Evolutionary conservation across 2,888 invertebrate genomes (phyloP), one percentile per base, ranked within the genome.

Genomic region (Sarcophaga subvicina): DNA sequence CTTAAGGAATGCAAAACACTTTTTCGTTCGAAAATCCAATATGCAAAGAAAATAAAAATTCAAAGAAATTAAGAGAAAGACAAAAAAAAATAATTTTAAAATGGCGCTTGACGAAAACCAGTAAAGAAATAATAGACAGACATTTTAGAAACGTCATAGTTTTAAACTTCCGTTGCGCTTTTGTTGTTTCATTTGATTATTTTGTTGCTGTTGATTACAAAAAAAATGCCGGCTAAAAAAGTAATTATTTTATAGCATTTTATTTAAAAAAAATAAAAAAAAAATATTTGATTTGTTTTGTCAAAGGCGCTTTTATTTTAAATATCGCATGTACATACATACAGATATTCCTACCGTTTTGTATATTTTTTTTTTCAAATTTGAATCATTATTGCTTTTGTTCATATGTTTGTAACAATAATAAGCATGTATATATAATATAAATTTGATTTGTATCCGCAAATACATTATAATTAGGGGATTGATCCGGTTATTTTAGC

Each of bases 151-250:
- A 79, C 79, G 83, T 87, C 83, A 87, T 87, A 71, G 84, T 80
- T 84, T 82, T 62, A 72, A 76, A 72, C 81, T 87, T 87, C 87
- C 87, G 87, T 71, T 87, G 79, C 64, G 66, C 70, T 80, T 80
- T 72, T 80, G 63, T 79, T 66, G 22, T 72, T 78, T 67, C 6
- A n/a, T 27, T 82, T 73, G 54, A 54, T 70, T 70, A 25, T 37
- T 73, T 75, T 45, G 63, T 77, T 59, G 25, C 79, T 71, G 79
- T 80, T 66, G 76, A 80, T 77, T 66, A 60, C 17, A 76, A 76
- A 45, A 64, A 59, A 80, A 76, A 80, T 49, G 66, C 82, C 86
- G 82, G 82, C 83, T 76, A 37, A 86, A 47, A 62, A 14, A 72
- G 63, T 86, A 83, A 86, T 83, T 83, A 37, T 83, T 73, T 80